Evolutionary conservation across 2,888 invertebrate species (phyloP).

Genomic region (Drosophila mulleri): DNA sequence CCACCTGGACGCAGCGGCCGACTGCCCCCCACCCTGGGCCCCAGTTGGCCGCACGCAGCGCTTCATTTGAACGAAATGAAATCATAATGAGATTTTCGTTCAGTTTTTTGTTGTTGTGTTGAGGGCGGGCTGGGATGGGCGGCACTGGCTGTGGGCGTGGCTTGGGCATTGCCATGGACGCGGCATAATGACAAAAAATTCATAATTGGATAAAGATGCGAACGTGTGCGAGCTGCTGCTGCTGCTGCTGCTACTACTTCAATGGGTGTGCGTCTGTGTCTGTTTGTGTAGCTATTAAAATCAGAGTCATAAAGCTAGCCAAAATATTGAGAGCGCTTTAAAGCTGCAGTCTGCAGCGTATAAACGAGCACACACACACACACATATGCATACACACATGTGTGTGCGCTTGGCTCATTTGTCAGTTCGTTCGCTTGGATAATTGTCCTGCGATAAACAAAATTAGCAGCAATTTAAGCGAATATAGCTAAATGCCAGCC

Average conservation of each 20-base stretch:
- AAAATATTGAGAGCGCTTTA: constrained; percentile 34
- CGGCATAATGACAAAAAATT: constrained; percentile 78
- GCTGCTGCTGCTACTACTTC: not conserved
- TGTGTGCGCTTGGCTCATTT: constrained; percentile 78
- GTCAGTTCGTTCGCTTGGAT: constrained; percentile 85
- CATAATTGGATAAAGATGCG: constrained; percentile 80
- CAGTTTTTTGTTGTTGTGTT: constrained; percentile 55
- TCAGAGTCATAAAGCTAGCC: constrained; percentile 15
- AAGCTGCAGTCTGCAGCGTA: constrained; percentile 9
- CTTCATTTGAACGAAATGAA: constrained; percentile 81
- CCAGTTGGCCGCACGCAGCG: constrained; percentile 39
- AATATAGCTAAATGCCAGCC: constrained; percentile 65
- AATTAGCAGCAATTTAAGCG: constrained; percentile 85
- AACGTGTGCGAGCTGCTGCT: constrained; percentile 55
- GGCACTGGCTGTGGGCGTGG: constrained; percentile 14
- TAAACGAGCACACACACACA: not conserved
- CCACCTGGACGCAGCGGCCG: constrained; percentile 42
- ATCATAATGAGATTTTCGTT: constrained; percentile 81
- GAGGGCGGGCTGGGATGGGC: not conserved
- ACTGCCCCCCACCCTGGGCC: too few species aligned
- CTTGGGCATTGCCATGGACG: constrained; percentile 67
- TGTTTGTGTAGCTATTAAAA: constrained; percentile 32
- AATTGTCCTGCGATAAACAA: constrained; percentile 85
- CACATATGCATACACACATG: not conserved
- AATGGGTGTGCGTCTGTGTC: not conserved